Evolutionary conservation across 2,888 invertebrate species (phyloP), one percentile per base, ranked within the genome.

Genomic region (Agrochola macilenta): DNA sequence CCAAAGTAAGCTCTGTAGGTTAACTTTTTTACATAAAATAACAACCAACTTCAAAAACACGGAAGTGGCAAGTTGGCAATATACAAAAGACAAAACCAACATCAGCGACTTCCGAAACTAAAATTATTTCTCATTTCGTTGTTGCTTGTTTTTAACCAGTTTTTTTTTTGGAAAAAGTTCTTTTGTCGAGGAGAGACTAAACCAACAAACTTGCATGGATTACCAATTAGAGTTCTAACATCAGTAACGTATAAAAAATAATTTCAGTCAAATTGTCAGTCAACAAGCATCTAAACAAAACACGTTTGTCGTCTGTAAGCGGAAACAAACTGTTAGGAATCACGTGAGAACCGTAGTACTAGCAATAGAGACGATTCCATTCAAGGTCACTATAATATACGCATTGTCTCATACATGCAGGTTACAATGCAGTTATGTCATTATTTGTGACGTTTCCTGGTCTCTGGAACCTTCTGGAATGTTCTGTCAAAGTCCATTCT

Each of bases 291-390:
- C 61, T 61, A 79, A 76, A 82, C 84, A 78, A 84, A 79, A 73
- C 74, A 54, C 52, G 73, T 70, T 73, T 73, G 73, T 75, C 66
- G 68, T 76, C 63, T 58, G 66, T 54, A 54, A 79, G 60, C 86
- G 87, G 87, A 87, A 85, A 76, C 80, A 72, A 11, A 58, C 64
- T 58, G 84, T 88, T 88, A 88, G 69, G 73, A 68, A 43, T 82
- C 81, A 84, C 79, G 84, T 84, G 85, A 77, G 85, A 79, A 66
- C 49, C 17, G 78, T 85, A 82, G 76, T 81, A 87, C 73, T 80
- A 79, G 73, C 30, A 58, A 75, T 65, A 72, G 63, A 78, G 74
- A 75, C 39, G 49, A 75, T 79, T 78, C 61, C 17, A 57, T 66
- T 54, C 87, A 87, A 84, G 82, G 87, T 39, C 76, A 66, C 65